Base-by-base conservation (phyloP, 2,888 invertebrate genomes). In the Galerucella calmariensis region DNA sequence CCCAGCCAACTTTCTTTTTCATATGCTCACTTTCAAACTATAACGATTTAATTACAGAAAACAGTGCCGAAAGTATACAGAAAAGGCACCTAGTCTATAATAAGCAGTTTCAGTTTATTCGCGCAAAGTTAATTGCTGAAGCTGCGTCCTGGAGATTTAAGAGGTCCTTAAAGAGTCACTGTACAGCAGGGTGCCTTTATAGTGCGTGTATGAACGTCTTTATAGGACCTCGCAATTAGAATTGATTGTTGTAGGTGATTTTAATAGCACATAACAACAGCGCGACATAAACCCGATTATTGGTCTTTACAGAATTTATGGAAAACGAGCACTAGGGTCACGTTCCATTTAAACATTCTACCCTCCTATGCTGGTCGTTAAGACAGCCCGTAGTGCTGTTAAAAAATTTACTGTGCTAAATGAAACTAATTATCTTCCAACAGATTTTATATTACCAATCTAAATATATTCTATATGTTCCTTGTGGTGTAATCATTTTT, bases 191-290 rank as follows among this genome's bases (percentile, higher is more conserved):
- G 82, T 83, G 81, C 79, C 83, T 84, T 83, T 85, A 84, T 84
- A 84, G 82, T 80, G 79, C 83, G 78, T 83, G 81, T 83, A 83
- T 81, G 82, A 82, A 77, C 82, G 83, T 82, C 83, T 85, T 86
- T 86, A 86, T 85, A 84, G 85, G 84, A 84, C 83, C 83, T 83
- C 84, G 85, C 86, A 86, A 86, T 86, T 86, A 86, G 84, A 86
- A 86, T 85, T 86, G 86, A 86, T 86, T 85, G 86, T 85, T 85
- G 84, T 84, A 85, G 85, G 86, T 86, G 86, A 86, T 86, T 86
- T 85, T 86, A 85, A 85, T 83, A 83, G 83, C 82, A 82, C 82
- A 85, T 84, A 85, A 85, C 84, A 82, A 81, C 84, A 82, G 81
- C 79, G 79, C 81, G 82, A 84, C 85, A 84, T 86, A 85, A 86